Conservation (phyloP, 2,888 invertebrate genomes). For the Agrotis clavis region DNA sequence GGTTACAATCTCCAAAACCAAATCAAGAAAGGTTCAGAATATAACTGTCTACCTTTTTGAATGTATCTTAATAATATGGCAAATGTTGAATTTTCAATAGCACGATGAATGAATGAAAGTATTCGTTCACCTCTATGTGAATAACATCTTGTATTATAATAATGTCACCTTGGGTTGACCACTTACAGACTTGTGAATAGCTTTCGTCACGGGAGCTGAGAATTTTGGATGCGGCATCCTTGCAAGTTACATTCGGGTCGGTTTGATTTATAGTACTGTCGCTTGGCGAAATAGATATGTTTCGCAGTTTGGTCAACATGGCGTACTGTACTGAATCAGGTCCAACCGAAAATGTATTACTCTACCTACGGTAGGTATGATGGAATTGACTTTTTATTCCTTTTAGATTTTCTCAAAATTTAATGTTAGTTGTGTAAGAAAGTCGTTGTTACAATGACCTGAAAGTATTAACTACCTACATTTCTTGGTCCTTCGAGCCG, state of each 20-base stretch:
- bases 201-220: constrained; percentile 25
- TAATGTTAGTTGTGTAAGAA: too few relatives aligned
- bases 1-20: too few relatives aligned
- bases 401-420: too few relatives aligned
- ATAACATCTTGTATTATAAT: constrained; percentile 80
- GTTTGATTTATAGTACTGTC: not conserved
- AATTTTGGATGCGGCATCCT: constrained; percentile 56
- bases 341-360: too few relatives aligned
- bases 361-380: too few relatives aligned
- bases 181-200: constrained; percentile 76
- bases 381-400: too few relatives aligned
- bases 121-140: constrained; percentile 71
- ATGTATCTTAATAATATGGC: constrained; percentile 14
- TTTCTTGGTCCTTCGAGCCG: too few relatives aligned
- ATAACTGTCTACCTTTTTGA: not conserved
- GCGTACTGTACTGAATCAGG: too few relatives aligned
- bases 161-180: constrained; percentile 86
- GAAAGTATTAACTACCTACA: too few relatives aligned
- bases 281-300: not conserved
- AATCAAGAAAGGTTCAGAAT: not conserved
- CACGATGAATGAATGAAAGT: constrained; percentile 44
- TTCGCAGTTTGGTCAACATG: too few relatives aligned
- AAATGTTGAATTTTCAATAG: constrained; percentile 42
- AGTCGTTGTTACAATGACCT: too few relatives aligned
- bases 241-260: not conserved